phyloP scores from a whole-genome alignment of 2,888 invertebrate genomes.

The Limnephilus marmoratus region DNA sequence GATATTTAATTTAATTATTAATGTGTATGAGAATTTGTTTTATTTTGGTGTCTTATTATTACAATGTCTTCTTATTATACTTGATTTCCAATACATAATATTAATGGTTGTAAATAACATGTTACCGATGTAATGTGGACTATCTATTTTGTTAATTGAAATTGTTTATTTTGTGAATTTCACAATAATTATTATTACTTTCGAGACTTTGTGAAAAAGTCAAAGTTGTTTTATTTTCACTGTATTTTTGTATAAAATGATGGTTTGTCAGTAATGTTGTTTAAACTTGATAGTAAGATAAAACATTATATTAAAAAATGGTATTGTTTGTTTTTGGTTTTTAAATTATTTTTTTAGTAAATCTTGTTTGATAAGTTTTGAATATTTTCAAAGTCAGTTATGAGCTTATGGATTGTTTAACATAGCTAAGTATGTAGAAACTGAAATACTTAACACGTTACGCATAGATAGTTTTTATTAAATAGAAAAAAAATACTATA shows the following conservation, averaged over 20 bases:
- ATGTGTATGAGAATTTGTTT: not conserved
- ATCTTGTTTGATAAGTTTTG: not conserved
- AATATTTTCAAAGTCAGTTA: conserved; percentile 22
- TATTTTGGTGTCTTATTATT: conserved; percentile 10
- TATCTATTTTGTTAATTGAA: not conserved
- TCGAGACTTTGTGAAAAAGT: not conserved
- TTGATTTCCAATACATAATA: conserved; percentile 26
- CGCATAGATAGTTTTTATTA: conserved; percentile 44
- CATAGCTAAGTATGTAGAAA: conserved; percentile 44
- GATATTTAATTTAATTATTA: conserved; percentile 11
- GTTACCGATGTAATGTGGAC: conserved; percentile 44
- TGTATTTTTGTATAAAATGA: not conserved
- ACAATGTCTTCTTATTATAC: conserved; percentile 1
- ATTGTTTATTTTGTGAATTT: conserved; percentile 34
- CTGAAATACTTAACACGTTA: conserved; percentile 39
- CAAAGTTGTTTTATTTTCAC: not conserved
- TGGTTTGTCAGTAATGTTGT: not conserved
- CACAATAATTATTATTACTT: not conserved
- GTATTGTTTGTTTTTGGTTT: conserved; percentile 9
- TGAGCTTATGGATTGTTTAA: conserved; percentile 45
- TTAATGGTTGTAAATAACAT: conserved; percentile 28
- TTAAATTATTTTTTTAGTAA: not conserved
- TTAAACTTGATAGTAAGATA: not conserved
- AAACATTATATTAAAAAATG: not conserved
- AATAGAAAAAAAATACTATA: conserved; percentile 31